Base-by-base conservation (phyloP, 2,113 vertebrate genomes). In the Chiloscyllium plagiosum region DNA sequence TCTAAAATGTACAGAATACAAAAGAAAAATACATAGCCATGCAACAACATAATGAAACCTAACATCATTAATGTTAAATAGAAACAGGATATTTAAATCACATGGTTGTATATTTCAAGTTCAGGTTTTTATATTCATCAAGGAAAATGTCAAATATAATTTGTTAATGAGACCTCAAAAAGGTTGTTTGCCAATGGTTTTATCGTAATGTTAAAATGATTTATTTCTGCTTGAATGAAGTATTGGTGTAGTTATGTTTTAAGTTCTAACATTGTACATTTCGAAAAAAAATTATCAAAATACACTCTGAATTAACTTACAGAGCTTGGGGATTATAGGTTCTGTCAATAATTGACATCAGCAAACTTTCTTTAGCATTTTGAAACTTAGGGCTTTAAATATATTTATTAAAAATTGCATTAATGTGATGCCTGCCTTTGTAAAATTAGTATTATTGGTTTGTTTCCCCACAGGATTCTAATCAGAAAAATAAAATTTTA, bases 151-250 rank as follows among this genome's bases (percentile, higher is more conserved):
- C 97, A 96, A 96, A 96, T 96, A 97, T 97, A 98, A 98, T 97
- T 97, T 97, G 98, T 97, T 97, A 98, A 98, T 97, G 97, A 98
- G 97, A 97, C 97, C 98, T 98, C 97, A 98, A 97, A 97, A 97
- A 97, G 98, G 97, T 98, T 97, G 98, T 98, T 98, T 97, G 97
- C 96, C 95, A 96, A 97, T 96, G 96, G 96, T 96, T 96, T 97
- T 96, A 61, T n/a, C 37, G 89, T 37, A 65, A 93, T 68, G 89
- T 93, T 93, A 93, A 93, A n/a, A 37, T 22, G 61, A 93, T 66
- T 93, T 93, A 65, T 66, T 93, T 66, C 66, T 66, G 89, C 89
- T 93, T n/a, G 89, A 66, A 66, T 93, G 89, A 93, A 93, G 66
- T 93, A 93, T 93, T 93, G 89, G 61, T 37, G 89, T 66, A 19